Conservation (phyloP, 2,888 invertebrate species). For the Scrobipalpa atriplicella region DNA sequence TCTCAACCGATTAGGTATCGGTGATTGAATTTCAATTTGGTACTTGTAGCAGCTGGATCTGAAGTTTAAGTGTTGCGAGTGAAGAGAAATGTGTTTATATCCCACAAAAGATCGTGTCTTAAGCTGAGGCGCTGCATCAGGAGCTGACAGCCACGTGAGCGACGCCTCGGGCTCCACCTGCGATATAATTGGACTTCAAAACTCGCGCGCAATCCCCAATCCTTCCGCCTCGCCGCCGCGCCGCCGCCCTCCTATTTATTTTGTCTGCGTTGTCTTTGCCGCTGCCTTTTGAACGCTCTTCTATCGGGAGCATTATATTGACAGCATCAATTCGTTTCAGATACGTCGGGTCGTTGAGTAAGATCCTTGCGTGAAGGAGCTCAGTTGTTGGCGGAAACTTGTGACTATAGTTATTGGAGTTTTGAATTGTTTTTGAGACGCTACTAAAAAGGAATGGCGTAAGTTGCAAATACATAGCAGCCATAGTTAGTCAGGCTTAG, state of each 20-base stretch:
- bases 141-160: neutral
- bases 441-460: neutral
- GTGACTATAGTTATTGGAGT: conserved; percentile 14
- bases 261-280: conserved; percentile 77
- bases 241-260: conserved; percentile 75
- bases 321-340: conserved; percentile 72
- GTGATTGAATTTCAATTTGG: neutral
- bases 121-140: neutral
- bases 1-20: neutral
- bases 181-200: conserved; percentile 83
- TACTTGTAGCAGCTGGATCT: neutral
- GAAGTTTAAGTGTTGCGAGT: neutral
- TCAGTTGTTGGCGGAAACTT: conserved; percentile 8
- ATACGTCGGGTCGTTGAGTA: conserved; percentile 53
- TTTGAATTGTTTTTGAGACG: conserved; percentile 11
- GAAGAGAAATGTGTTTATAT: neutral
- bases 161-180: conserved; percentile 57
- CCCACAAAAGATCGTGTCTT: neutral
- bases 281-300: conserved; percentile 76
- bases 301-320: conserved; percentile 73
- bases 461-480: neutral
- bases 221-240: conserved; percentile 75
- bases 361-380: conserved; percentile 43
- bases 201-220: conserved; percentile 79
- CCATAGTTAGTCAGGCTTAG: too few relatives aligned